Evolutionary conservation across 64 coral and sea anemone species (phyloP).

Genomic region (Actinia tenebrosa): DNA sequence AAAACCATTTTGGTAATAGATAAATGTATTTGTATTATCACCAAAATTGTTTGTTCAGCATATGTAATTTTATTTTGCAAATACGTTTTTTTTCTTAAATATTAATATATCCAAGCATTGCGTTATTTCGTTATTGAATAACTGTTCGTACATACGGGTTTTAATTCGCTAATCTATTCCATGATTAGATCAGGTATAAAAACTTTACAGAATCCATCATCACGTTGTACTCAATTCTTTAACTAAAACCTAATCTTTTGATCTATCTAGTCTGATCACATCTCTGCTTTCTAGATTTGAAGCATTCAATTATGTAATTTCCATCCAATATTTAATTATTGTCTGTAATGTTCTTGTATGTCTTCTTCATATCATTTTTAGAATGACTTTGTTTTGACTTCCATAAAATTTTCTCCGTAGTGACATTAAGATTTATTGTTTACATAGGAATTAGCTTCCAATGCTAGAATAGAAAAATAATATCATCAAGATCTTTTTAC

Average conservation of each 20-base stretch:
- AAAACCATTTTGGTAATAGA: neutral
- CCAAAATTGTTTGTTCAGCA: neutral
- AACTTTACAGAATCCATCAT: neutral
- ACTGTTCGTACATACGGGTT: neutral
- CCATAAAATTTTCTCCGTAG: neutral
- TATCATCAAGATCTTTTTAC: neutral
- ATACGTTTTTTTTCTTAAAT: neutral
- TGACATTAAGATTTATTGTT: conserved; percentile 3
- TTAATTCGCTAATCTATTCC: neutral
- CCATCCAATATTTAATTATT: neutral
- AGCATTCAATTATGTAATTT: neutral
- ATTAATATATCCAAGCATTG: neutral
- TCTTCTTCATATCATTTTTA: neutral
- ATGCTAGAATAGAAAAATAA: neutral
- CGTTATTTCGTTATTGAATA: neutral
- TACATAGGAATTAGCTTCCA: neutral
- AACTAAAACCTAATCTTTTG: neutral
- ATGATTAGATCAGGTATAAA: neutral
- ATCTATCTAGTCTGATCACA: no score
- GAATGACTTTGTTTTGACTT: neutral
- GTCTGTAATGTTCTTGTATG: neutral
- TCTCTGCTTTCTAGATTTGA: no score
- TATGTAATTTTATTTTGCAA: neutral
- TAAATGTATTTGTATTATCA: neutral
- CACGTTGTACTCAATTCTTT: neutral